Percentiles rank a stretch among this genome's conserved stretches.
These are phyloP conservation scores for Pelagia noctiluca DNA, from an alignment of 30 jellyfish, hydroid and myxozoan species.

Conservation along the genomic window DNA sequence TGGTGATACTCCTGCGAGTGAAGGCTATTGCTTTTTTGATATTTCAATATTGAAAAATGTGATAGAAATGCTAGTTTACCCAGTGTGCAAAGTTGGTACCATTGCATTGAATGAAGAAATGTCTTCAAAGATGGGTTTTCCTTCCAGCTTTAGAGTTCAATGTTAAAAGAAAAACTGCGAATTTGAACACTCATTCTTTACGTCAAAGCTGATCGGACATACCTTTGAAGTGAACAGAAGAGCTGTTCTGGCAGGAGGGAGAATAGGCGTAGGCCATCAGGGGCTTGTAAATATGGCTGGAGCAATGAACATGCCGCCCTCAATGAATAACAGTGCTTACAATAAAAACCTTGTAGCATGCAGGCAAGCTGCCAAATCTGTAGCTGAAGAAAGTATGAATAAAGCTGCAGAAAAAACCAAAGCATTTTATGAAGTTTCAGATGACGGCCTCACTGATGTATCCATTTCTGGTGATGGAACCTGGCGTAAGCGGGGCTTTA, in stretches of 20 bases:
- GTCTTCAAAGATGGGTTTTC: neutral
- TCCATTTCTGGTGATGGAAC: no score
- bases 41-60: no score
- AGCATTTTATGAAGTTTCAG: neutral
- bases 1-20: no score
- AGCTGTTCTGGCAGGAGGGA: neutral
- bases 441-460: neutral
- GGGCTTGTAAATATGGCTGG: neutral
- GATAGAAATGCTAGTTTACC: slow-evolving; percentile 15
- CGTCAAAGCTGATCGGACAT: neutral
- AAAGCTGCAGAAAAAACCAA: neutral
- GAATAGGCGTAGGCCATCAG: neutral
- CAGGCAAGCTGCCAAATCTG: neutral
- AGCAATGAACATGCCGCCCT: slow-evolving; percentile 14
- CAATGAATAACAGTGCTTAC: neutral
- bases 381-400: slow-evolving; percentile 18
- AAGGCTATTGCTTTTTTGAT: no score
- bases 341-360: neutral
- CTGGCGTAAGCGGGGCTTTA: no score
- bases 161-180: no score
- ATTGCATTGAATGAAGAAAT: slow-evolving; percentile 1
- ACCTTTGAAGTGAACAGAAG: no score
- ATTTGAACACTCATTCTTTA: neutral
- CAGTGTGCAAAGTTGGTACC: neutral
- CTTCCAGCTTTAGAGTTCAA: neutral